Conservation (phyloP, 2,113 vertebrate species). For the Scartelaos histophorus region DNA sequence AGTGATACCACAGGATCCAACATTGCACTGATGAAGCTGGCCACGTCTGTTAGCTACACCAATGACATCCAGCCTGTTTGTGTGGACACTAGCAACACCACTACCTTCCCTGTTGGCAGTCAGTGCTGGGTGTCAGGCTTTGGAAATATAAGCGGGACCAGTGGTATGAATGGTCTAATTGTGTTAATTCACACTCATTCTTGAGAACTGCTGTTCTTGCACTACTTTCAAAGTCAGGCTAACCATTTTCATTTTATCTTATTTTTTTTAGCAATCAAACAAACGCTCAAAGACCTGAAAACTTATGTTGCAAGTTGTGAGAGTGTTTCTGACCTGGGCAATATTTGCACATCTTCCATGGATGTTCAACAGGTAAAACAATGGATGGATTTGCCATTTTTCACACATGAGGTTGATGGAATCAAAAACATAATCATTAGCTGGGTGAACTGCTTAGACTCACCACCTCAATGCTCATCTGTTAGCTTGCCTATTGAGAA, state of each 20-base stretch:
- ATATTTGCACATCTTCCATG: constrained; percentile 50
- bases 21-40: constrained; percentile 72
- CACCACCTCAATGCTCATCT: no score
- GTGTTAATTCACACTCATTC: neutral
- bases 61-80: constrained; percentile 75
- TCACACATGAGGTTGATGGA: neutral
- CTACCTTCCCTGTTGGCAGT: constrained; percentile 68
- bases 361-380: constrained; percentile 43
- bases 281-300: constrained; percentile 37
- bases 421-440: neutral
- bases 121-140: constrained; percentile 77
- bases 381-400: neutral
- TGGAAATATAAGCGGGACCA: constrained; percentile 25
- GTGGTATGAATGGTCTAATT: neutral
- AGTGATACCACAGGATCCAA: constrained; percentile 56
- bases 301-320: constrained; percentile 49
- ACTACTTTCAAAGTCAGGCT: neutral
- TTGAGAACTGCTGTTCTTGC: neutral
- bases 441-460: no score
- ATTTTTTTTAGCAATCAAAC: constrained; percentile 2
- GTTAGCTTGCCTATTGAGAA: no score
- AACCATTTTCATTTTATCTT: neutral
- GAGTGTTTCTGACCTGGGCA: constrained; percentile 22
- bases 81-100: constrained; percentile 55
- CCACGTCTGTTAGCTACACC: constrained; percentile 23